Percentiles rank a stretch among this genome's conserved stretches.
phyloP scores from a whole-genome alignment of 2,888 invertebrate species.

The Sepioteuthis lessoniana region DNA sequence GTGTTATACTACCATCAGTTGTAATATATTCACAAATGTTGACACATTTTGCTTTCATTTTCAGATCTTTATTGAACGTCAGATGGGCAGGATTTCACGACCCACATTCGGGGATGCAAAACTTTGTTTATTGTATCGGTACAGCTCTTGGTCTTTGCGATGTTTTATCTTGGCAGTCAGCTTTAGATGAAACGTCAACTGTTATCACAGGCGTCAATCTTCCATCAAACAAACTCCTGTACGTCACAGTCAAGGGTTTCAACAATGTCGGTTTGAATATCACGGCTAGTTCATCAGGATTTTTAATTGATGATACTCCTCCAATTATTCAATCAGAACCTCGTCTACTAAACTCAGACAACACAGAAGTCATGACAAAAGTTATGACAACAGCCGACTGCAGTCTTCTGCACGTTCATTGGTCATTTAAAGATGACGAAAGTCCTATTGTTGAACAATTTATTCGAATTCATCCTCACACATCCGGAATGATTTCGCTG shows the following conservation, averaged over 20 bases:
- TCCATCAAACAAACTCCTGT: constrained; percentile 46
- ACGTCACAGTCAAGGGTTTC: constrained; percentile 43
- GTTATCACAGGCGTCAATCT: neutral
- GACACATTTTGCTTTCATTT: constrained; percentile 42
- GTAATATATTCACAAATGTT: neutral
- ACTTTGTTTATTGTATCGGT: constrained; percentile 57
- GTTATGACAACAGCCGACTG: constrained; percentile 51
- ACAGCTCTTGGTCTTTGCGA: constrained; percentile 47
- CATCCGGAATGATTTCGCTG: constrained; percentile 50
- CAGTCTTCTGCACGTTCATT: constrained; percentile 52
- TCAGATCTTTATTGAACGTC: constrained; percentile 51
- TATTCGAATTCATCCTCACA: constrained; percentile 50
- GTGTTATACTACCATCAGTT: too few relatives aligned
- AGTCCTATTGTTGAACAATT: constrained; percentile 55
- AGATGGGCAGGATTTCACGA: constrained; percentile 56
- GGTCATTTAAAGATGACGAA: constrained; percentile 55
- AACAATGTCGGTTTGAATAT: constrained; percentile 46
- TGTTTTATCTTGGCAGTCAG: constrained; percentile 38
- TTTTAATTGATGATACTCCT: constrained; percentile 50
- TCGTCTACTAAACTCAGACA: constrained; percentile 47
- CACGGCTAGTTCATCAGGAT: constrained; percentile 39
- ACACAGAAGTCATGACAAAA: neutral
- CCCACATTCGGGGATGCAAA: constrained; percentile 56
- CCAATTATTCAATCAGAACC: constrained; percentile 50
- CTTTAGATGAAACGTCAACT: constrained; percentile 44